Percentiles rank a stretch among this genome's conserved stretches.
Conservation (phyloP, 2,113 vertebrate genomes). For the Tenebrosternarchus preto region DNA sequence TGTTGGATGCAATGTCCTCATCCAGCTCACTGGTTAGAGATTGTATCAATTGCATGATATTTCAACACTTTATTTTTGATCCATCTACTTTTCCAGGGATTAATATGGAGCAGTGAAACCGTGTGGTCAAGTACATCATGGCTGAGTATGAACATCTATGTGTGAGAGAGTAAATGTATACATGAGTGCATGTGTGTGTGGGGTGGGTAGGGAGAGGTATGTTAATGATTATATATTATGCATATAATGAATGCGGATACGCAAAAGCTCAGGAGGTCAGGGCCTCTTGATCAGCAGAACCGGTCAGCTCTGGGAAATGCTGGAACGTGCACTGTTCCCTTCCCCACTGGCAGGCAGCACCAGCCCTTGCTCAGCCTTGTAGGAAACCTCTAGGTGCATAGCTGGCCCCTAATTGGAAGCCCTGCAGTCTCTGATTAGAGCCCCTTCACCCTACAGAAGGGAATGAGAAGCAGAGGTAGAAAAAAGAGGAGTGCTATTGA, state of each 20-base stretch:
- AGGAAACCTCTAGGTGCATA: slow-evolving; percentile 64
- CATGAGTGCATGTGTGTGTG: too few species aligned
- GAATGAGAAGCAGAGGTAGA: slow-evolving; percentile 6
- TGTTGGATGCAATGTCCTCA: background rate
- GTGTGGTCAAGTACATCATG: slow-evolving; percentile 10
- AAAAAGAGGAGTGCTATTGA: slow-evolving; percentile 62
- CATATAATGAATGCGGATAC: background rate
- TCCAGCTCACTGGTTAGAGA: background rate
- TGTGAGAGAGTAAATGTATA: background rate
- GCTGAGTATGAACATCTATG: background rate
- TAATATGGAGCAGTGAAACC: background rate
- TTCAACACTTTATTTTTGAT: background rate
- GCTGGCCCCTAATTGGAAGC: slow-evolving; percentile 70
- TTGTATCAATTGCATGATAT: slow-evolving; percentile 2
- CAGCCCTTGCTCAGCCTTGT: slow-evolving; percentile 56
- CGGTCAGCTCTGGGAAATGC: background rate
- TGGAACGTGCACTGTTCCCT: slow-evolving; percentile 43
- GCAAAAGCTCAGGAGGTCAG: background rate
- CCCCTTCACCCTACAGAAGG: slow-evolving; percentile 32
- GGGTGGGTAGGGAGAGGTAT: background rate
- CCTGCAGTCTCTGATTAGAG: slow-evolving; percentile 63
- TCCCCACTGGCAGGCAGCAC: slow-evolving; percentile 51
- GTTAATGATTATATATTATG: slow-evolving; percentile 14
- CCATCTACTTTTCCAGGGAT: slow-evolving; percentile 8
- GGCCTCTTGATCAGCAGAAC: background rate